Conservation (phyloP, 92 coral and sea anemone genomes). For the Epizoanthus illoricatus region DNA sequence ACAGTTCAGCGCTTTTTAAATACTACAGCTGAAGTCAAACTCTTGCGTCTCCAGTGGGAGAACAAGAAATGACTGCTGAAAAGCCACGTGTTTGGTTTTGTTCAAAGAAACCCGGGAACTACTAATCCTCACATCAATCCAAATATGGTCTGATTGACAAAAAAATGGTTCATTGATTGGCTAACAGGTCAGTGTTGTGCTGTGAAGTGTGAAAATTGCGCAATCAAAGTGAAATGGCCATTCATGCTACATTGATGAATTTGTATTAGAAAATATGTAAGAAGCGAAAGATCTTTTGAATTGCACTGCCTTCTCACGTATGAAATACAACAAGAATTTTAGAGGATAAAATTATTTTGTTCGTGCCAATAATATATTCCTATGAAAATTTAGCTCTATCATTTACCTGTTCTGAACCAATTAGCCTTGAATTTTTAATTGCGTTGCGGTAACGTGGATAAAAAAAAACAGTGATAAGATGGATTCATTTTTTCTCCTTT, state of each 20-base stretch:
- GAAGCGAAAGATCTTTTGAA: neutral
- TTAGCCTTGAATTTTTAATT: neutral
- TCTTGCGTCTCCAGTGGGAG: too few relatives aligned
- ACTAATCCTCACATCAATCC: neutral
- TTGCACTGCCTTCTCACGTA: neutral
- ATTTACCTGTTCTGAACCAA: neutral
- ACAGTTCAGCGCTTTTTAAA: neutral
- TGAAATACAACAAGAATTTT: neutral
- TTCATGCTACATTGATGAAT: too few relatives aligned
- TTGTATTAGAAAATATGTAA: neutral
- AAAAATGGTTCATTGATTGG: neutral
- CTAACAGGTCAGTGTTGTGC: neutral
- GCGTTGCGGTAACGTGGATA: neutral
- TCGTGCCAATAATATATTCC: neutral
- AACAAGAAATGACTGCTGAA: neutral
- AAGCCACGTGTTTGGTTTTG: neutral
- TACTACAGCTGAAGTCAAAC: too few relatives aligned
- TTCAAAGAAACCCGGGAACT: slow-evolving; percentile 2
- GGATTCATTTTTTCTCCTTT: neutral
- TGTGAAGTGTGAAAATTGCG: slow-evolving; percentile 5
- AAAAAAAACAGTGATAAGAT: neutral
- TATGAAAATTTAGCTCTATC: neutral
- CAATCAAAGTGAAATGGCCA: neutral
- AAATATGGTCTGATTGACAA: neutral
- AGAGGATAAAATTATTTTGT: neutral